Conservation (phyloP, 35 echinoderm and acorn worm genomes). For the Nesometra sesokonis region DNA sequence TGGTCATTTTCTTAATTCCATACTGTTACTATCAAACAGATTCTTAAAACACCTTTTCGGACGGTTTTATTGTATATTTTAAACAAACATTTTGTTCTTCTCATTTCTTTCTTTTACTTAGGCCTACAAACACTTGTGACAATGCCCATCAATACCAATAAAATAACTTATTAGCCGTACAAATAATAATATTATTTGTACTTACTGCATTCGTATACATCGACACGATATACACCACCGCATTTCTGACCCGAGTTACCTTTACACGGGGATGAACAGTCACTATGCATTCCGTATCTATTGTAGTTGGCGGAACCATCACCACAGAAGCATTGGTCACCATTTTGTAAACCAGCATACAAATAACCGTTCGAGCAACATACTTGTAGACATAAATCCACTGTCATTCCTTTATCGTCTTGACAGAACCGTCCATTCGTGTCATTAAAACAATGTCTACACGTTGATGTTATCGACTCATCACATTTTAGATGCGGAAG, state of each 20-base stretch:
- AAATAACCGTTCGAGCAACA: conserved; percentile 9
- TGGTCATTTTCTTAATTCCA: no score
- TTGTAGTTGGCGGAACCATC: not conserved
- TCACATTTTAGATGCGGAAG: not conserved
- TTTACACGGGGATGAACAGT: not conserved
- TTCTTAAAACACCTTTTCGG: no score
- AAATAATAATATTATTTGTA: not conserved
- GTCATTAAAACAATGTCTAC: conserved; percentile 5
- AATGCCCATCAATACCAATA: no score
- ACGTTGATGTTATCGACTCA: not conserved
- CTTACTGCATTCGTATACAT: conserved; percentile 53
- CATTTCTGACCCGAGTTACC: not conserved
- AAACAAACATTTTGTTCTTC: no score
- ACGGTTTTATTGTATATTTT: no score
- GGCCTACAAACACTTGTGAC: no score
- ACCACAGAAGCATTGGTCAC: not conserved
- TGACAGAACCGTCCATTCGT: not conserved
- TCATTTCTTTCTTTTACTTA: no score
- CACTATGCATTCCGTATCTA: not conserved
- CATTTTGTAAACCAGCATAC: not conserved
- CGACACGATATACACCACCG: not conserved
- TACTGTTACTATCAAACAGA: no score
- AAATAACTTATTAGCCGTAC: no score
- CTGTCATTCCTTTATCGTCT: not conserved
- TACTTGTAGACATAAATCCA: conserved; percentile 23